Evolutionary conservation across 2,797 vertebrate species (phyloP).

Genomic region (Microctenopoma lineatum): DNA sequence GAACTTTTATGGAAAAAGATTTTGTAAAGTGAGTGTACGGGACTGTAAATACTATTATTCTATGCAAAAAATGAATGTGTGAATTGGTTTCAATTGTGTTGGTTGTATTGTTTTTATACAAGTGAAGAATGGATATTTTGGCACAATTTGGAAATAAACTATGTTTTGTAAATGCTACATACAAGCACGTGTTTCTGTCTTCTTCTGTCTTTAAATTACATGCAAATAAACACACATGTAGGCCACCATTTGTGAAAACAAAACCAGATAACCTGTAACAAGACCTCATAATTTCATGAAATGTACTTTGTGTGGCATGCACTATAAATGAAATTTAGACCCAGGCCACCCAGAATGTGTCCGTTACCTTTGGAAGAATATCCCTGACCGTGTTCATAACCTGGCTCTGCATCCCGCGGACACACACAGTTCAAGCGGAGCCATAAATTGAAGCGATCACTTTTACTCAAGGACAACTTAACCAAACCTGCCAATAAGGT

Average conservation of each 20-base stretch:
- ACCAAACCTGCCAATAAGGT: conserved; percentile 45
- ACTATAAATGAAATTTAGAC: conserved; percentile 55
- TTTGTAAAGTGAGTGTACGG: conserved; percentile 74
- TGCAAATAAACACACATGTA: neutral
- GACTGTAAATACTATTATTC: conserved; percentile 79
- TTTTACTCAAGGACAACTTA: conserved; percentile 50
- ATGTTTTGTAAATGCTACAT: conserved; percentile 44
- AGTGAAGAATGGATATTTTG: conserved; percentile 65
- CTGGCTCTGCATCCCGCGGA: conserved; percentile 48
- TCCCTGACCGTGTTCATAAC: conserved; percentile 59
- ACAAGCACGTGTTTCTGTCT: conserved; percentile 6
- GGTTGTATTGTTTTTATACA: conserved; percentile 68
- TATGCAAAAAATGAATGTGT: conserved; percentile 58
- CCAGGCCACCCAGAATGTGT: conserved; percentile 68
- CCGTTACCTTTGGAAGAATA: conserved; percentile 70
- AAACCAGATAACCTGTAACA: conserved; percentile 2
- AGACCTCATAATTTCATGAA: conserved; percentile 28
- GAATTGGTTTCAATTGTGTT: conserved; percentile 55
- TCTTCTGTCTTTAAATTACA: neutral
- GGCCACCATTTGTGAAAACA: neutral
- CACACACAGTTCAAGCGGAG: conserved; percentile 44
- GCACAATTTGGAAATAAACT: conserved; percentile 81
- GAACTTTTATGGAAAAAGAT: conserved; percentile 51
- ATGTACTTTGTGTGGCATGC: conserved; percentile 38
- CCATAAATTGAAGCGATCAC: conserved; percentile 54